Percentiles rank a stretch among this genome's conserved stretches.
phyloP scores from a whole-genome alignment of 2,113 vertebrate species.

The Calypte anna region DNA sequence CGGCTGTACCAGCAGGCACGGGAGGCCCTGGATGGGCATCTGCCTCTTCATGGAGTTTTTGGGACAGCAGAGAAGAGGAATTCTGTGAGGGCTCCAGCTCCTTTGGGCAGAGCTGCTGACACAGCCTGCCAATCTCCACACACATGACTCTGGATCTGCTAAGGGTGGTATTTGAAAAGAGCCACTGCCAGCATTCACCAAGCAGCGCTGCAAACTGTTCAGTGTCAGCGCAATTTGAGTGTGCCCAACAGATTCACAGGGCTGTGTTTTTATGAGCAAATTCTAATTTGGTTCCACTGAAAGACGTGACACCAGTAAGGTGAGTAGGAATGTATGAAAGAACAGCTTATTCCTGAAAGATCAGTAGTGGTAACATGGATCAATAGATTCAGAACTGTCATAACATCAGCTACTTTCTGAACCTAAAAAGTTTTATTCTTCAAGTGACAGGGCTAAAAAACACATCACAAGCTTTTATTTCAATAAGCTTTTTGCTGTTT shows the following conservation, averaged over 20 bases:
- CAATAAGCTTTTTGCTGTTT: neutral
- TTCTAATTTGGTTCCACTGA: neutral
- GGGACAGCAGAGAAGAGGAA: neutral
- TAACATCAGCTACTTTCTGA: neutral
- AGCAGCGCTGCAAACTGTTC: constrained; percentile 9
- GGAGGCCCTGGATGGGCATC: neutral
- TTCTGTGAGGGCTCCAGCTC: neutral
- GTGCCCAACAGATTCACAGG: neutral
- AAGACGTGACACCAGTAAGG: neutral
- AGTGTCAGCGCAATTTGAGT: constrained; percentile 16
- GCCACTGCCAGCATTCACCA: constrained; percentile 18
- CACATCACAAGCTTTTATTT: neutral
- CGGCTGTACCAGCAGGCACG: neutral
- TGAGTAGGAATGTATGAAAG: neutral
- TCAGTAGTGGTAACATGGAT: neutral
- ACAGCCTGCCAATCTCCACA: neutral
- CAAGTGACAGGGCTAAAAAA: neutral
- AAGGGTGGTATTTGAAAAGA: constrained; percentile 24
- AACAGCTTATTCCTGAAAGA: neutral
- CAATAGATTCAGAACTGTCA: neutral
- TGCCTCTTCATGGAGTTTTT: neutral
- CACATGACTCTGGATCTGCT: constrained; percentile 21
- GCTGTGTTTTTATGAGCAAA: neutral
- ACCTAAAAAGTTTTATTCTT: neutral
- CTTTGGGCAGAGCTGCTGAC: neutral